These are phyloP conservation scores for Lordiphosa collinella DNA, from an alignment of 1,140 invertebrate species.

Conservation along the genomic window DNA sequence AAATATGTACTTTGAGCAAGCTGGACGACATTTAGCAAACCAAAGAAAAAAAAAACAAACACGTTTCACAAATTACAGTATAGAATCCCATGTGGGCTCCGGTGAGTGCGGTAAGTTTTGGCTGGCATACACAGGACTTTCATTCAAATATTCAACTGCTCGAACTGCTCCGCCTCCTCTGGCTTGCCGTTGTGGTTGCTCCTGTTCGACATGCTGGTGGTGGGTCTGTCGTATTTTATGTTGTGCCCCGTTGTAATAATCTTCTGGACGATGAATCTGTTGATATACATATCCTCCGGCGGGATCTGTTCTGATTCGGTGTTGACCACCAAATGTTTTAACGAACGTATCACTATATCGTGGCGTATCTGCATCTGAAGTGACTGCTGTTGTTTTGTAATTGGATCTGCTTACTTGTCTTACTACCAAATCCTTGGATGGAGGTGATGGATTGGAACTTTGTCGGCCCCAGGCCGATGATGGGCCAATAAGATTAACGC, in stretches of 20 bases:
- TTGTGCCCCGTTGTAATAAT: slow-evolving; percentile 23
- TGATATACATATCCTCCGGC: slow-evolving; percentile 32
- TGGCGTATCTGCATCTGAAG: slow-evolving; percentile 15
- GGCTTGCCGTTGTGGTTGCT: slow-evolving; percentile 41
- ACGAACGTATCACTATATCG: slow-evolving; percentile 26
- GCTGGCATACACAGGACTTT: slow-evolving; percentile 22
- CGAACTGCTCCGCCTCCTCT: slow-evolving; percentile 11
- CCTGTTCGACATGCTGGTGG: slow-evolving; percentile 29
- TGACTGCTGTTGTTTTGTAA: slow-evolving; percentile 23
- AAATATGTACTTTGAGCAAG: slow-evolving; percentile 23
- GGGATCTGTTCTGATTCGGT: slow-evolving; percentile 25
- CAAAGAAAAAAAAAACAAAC: slow-evolving; percentile 7
- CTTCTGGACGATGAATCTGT: slow-evolving; percentile 4
- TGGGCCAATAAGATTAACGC: slow-evolving; percentile 11
- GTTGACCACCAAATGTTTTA: slow-evolving; percentile 4
- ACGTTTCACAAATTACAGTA: slow-evolving; percentile 55
- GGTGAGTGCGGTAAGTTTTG: slow-evolving; percentile 9
- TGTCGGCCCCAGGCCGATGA: slow-evolving; percentile 22
- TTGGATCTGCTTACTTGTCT: slow-evolving; percentile 10
- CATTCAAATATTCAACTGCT: slow-evolving; percentile 35
- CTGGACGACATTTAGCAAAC: slow-evolving; percentile 26
- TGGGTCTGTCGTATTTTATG: slow-evolving; percentile 16
- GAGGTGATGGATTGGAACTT: slow-evolving; percentile 15
- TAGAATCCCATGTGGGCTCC: slow-evolving; percentile 45
- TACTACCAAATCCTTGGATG: slow-evolving; percentile 20